Base-by-base conservation (phyloP, 2,797 vertebrate species). In the Pseudocheirus occidentalis region DNA sequence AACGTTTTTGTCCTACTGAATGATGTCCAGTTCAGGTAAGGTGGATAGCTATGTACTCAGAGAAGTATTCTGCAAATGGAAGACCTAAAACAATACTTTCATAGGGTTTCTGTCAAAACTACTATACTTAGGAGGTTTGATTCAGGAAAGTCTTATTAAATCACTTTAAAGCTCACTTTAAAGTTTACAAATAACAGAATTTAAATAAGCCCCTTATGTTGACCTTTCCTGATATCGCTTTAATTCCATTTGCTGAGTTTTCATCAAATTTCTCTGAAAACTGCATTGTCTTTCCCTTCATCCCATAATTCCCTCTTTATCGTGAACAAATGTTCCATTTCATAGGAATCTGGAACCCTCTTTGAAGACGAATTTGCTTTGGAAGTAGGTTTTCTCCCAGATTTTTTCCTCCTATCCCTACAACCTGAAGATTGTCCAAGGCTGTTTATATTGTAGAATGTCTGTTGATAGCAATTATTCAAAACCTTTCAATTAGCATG, bases 401-500 rank as follows among this genome's bases (percentile, higher is more conserved):
- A 81, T 81, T 81, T 40, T 46, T 18, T 27, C 21, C 73, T 87
- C n/a, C 10, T 27, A 46, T 87, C 16, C 16, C 66, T 40, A 81
- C 66, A 40, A 89, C 62, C 89, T 93, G 89, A 31, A 73, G 92
- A 95, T 92, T 93, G 81, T 81, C 66, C 90, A n/a, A 56, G 56
- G 92, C 94, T 66, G 95, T 94, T 90, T 91, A 93, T 96, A 96
- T 94, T 66, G 90, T 40, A 92, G 62, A 95, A 90, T 46, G 93
- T 97, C 53, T 97, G 94, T 91, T 90, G 90, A 96, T 95, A 97
- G 92, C 81, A 97, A 94, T 96, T 93, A 95, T 91, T 97, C 93
- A 96, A 97, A 97, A 96, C 96, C 96, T 40, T 97, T 58, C 94
- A 93, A 54, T 66, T 92, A 91, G 95, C 94, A 95, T 95, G 95